Percentiles rank a stretch among this genome's conserved stretches.
Evolutionary conservation across 2,113 vertebrate genomes (phyloP).

Genomic region (Marcusenius ussheri): DNA sequence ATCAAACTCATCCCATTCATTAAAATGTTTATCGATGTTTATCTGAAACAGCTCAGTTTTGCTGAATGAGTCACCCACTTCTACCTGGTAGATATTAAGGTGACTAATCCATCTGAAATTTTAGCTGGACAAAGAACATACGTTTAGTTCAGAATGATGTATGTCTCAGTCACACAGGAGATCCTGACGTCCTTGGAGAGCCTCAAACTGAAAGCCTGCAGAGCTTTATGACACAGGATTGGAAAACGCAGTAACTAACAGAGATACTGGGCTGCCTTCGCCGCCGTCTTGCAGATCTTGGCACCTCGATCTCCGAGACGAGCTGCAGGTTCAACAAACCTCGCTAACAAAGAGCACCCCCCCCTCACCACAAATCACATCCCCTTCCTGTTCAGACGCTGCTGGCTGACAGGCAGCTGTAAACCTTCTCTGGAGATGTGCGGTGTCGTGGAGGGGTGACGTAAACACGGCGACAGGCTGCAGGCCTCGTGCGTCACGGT

Average conservation of each 20-base stretch:
- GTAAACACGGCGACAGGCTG: slow-evolving; percentile 31
- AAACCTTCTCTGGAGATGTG: slow-evolving; percentile 29
- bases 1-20: not conserved
- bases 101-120: not conserved
- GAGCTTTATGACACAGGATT: not conserved
- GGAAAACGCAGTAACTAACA: slow-evolving; percentile 9
- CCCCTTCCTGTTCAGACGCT: slow-evolving; percentile 36
- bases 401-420: slow-evolving; percentile 25
- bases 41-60: not conserved
- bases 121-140: not conserved
- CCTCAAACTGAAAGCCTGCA: not conserved
- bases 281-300: slow-evolving; percentile 15
- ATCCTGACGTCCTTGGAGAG: not conserved
- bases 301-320: slow-evolving; percentile 11
- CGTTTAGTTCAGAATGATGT: not conserved
- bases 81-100: not conserved
- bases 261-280: not conserved
- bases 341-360: slow-evolving; percentile 13
- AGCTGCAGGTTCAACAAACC: slow-evolving; percentile 20
- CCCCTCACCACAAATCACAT: slow-evolving; percentile 27
- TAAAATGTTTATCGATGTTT: not conserved
- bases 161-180: not conserved
- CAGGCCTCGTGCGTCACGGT: not conserved
- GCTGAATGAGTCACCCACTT: not conserved
- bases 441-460: slow-evolving; percentile 3